A percentile compares a stretch with the other conserved stretches of the same genome.
Conservation (phyloP, 2,888 invertebrate species). For the Tipula helvola region DNA sequence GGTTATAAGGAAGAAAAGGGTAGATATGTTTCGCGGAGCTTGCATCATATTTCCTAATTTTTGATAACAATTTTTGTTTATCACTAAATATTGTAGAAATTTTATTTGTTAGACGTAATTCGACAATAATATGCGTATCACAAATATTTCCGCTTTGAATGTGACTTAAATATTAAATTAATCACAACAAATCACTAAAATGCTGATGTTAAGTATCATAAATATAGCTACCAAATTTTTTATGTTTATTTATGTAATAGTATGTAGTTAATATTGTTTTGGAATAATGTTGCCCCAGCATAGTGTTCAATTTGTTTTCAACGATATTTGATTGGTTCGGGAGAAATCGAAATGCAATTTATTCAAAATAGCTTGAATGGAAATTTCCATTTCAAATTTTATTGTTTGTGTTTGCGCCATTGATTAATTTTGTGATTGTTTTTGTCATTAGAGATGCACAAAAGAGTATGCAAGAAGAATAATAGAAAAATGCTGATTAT, state of each 20-base stretch:
- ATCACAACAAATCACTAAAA: neutral
- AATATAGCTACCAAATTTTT: no score
- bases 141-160: no score
- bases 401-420: neutral
- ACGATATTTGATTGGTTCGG: neutral
- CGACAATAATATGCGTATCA: no score
- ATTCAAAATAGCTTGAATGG: neutral
- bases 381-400: slow-evolving; percentile 5
- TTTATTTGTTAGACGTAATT: no score
- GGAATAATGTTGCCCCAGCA: neutral
- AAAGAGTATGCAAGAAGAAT: no score
- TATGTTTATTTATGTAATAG: neutral
- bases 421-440: neutral
- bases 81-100: no score
- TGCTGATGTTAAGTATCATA: neutral
- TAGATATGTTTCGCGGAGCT: no score
- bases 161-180: no score
- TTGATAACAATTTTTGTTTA: no score
- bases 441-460: neutral
- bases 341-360: neutral
- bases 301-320: neutral
- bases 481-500: no score
- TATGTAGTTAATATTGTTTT: neutral
- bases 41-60: no score
- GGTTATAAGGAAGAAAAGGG: no score